These are phyloP conservation scores for Glyptemys insculpta DNA, from an alignment of 2,797 vertebrate genomes.

Conservation along the genomic window DNA sequence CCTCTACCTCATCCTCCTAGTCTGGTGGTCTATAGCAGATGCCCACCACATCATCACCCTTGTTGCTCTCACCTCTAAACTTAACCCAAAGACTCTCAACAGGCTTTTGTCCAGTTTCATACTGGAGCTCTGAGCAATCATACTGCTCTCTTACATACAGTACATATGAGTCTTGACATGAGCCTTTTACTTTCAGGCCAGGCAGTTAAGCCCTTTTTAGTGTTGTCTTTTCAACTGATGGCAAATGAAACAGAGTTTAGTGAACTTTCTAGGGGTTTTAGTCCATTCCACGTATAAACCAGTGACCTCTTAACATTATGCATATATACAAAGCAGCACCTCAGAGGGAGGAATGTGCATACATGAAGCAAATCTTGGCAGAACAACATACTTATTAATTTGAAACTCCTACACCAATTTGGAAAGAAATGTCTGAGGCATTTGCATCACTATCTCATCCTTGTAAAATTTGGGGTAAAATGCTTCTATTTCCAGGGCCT, in stretches of 20 bases:
- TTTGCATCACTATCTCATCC: not conserved
- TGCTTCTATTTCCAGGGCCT: not conserved
- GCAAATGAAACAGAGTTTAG: not conserved
- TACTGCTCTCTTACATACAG: too few relatives aligned
- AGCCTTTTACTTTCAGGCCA: not conserved
- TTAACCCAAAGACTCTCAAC: too few relatives aligned
- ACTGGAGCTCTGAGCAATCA: too few relatives aligned
- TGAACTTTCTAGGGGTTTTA: not conserved
- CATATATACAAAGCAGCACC: too few relatives aligned
- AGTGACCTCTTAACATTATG: not conserved
- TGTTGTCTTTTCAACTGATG: not conserved
- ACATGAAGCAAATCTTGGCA: not conserved
- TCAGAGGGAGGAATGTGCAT: not conserved
- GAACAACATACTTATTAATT: too few relatives aligned
- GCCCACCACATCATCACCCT: too few relatives aligned
- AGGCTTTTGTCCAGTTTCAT: too few relatives aligned
- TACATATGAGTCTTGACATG: not conserved
- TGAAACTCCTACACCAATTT: not conserved
- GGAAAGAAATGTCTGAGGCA: not conserved
- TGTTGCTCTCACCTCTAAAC: too few relatives aligned
- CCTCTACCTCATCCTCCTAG: too few relatives aligned
- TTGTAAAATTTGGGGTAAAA: not conserved
- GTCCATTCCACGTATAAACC: not conserved
- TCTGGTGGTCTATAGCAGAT: too few relatives aligned
- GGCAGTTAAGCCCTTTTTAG: not conserved